These are phyloP conservation scores for Columba guinea DNA, from an alignment of 2,797 vertebrate species.

Conservation along the genomic window DNA sequence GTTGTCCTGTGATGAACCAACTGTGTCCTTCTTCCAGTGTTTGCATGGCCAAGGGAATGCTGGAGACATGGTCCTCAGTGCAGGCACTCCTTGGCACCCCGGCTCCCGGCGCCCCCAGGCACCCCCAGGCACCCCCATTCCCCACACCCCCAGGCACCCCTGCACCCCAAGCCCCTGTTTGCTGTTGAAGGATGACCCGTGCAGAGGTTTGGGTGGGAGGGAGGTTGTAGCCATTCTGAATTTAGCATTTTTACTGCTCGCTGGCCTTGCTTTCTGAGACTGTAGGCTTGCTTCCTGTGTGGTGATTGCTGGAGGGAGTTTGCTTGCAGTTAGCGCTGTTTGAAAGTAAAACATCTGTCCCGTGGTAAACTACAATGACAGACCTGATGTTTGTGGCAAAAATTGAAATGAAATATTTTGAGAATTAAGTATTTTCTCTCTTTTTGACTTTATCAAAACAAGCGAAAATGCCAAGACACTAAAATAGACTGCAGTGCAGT, in stretches of 20 bases:
- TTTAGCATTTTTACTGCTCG: not conserved
- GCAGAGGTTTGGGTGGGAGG: not conserved
- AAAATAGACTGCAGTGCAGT: not conserved
- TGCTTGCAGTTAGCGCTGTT: not conserved
- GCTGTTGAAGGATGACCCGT: rapidly evolving
- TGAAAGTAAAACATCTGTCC: not conserved
- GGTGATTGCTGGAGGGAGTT: not conserved
- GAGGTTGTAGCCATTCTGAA: not conserved
- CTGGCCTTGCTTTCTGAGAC: not conserved
- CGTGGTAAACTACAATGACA: not conserved
- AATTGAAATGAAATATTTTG: not conserved
- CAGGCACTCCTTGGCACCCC: too few relatives aligned
- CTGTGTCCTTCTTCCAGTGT: not conserved
- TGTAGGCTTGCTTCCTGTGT: not conserved
- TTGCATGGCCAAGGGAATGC: not conserved
- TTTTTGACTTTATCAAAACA: not conserved
- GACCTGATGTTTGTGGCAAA: not conserved
- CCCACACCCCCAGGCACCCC: too few relatives aligned
- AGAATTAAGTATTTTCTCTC: not conserved
- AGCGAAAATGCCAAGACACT: not conserved
- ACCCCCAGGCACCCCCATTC: not conserved
- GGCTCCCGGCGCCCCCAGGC: too few relatives aligned
- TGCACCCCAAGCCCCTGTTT: not conserved
- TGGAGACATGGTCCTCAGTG: not conserved
- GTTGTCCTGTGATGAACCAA: not conserved